Base-by-base conservation (phyloP, 37 sponge, comb jelly and placozoan species). In the Bolinopsis microptera region DNA sequence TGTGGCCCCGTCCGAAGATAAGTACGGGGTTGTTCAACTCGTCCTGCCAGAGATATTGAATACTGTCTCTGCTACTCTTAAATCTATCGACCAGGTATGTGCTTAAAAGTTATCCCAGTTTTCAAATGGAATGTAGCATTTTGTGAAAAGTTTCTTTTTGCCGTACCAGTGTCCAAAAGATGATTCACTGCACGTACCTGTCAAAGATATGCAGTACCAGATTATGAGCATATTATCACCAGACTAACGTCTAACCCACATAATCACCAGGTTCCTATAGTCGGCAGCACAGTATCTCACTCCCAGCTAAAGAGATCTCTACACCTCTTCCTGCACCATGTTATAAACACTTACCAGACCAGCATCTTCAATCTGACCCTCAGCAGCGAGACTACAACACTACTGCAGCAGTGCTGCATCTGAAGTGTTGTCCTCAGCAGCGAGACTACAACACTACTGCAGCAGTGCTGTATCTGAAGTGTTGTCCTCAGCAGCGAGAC, bases 41-140 rank as follows among this genome's bases (percentile, higher is more conserved):
- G 61, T 39, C 24, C 90, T 86, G 40, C 90, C 90, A 26, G 90
- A 86, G 90, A 86, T 86, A 13, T 28, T 86, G 2, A 34, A 86
- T 27, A 41, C 90, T 2, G 90, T 40, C 8, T 30, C 48, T 39
- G 61, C 90, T 9, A 34, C 90, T 1, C 90, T 86, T 16, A 38
- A 34, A 39, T 18, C 90, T 38, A 39, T 86, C 61, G 90, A 86
- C 16, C 90, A 86, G 90, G 90, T 86, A n/a, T n/a, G n/a, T n/a
- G n/a, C n/a, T n/a, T n/a, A n/a, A n/a, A n/a, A n/a, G n/a, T n/a
- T n/a, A n/a, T n/a, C n/a, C n/a, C n/a, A n/a, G n/a, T n/a, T n/a
- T n/a, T n/a, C n/a, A n/a, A n/a, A n/a, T n/a, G n/a, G n/a, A n/a
- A n/a, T n/a, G n/a, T n/a, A n/a, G n/a, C n/a, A n/a, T n/a, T n/a